Conservation (phyloP, 2,113 vertebrate genomes). For the Engystomops pustulosus region DNA sequence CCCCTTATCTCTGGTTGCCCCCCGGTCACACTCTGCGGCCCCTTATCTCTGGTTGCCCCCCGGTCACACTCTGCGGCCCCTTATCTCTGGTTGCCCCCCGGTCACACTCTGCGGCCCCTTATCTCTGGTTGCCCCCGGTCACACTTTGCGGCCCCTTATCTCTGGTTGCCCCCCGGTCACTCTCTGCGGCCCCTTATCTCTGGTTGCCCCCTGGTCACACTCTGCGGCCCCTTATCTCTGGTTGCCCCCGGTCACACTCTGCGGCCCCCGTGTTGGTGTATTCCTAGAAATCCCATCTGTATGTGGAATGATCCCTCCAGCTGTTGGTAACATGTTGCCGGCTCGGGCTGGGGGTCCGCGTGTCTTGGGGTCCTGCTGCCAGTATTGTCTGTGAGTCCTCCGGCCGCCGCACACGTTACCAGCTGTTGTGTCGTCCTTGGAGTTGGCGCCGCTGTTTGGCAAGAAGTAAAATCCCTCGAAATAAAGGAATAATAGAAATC, state of each 20-base stretch:
- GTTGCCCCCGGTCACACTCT: background rate
- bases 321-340: background rate
- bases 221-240: background rate
- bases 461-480: constrained; percentile 56
- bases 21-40: too few relatives aligned
- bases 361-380: background rate
- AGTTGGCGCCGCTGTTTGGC: constrained; percentile 40
- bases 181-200: too few relatives aligned
- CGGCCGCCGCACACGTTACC: constrained; percentile 3
- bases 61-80: too few relatives aligned
- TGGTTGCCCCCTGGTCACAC: background rate
- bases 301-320: constrained; percentile 1
- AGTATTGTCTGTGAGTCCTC: background rate
- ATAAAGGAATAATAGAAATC: background rate
- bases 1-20: too few relatives aligned
- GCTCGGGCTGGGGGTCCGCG: background rate
- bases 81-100: too few relatives aligned
- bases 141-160: too few relatives aligned
- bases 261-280: background rate
- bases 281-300: constrained; percentile 13
- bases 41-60: too few relatives aligned
- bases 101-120: too few relatives aligned
- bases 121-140: too few relatives aligned
- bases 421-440: constrained; percentile 47
- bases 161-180: too few relatives aligned